Evolutionary conservation across 2,113 vertebrate genomes (phyloP).

Genomic region (Himantopus leucocephalus): DNA sequence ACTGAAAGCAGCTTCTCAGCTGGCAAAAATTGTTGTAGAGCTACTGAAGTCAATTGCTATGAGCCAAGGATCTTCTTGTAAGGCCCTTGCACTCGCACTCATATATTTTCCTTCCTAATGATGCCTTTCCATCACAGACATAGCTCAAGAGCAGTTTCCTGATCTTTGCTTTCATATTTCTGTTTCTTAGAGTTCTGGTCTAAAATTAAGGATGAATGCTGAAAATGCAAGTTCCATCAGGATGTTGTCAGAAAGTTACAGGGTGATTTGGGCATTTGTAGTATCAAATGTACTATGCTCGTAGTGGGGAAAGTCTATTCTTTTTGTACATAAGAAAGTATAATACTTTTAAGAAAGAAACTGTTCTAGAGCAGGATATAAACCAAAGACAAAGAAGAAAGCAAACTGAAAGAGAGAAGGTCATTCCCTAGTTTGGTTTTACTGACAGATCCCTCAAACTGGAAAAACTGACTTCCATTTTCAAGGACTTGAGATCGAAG

Average conservation of each 20-base stretch:
- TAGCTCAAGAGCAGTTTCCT: not conserved
- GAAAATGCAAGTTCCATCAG: not conserved
- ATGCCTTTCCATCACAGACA: not conserved
- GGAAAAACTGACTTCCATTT: not conserved
- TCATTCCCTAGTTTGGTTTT: not conserved
- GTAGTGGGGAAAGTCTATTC: fast-evolving
- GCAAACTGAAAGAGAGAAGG: not conserved
- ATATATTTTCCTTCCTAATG: not conserved
- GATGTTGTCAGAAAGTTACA: not conserved
- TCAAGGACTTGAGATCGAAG: not conserved
- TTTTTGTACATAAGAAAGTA: not conserved
- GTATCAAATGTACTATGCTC: not conserved
- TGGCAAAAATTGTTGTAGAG: not conserved
- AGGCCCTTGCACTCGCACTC: not conserved
- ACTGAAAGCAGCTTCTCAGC: not conserved
- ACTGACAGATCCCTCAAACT: not conserved
- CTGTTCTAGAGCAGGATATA: not conserved
- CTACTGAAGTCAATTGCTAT: not conserved
- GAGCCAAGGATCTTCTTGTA: not conserved
- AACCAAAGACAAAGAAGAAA: not conserved
- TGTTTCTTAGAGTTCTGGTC: not conserved
- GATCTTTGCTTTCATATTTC: not conserved
- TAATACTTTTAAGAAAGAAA: not conserved
- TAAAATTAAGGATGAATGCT: not conserved
- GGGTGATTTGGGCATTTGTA: not conserved